These are phyloP conservation scores for Philereme transversata DNA, from an alignment of 2,888 invertebrate species.

Conservation along the genomic window DNA sequence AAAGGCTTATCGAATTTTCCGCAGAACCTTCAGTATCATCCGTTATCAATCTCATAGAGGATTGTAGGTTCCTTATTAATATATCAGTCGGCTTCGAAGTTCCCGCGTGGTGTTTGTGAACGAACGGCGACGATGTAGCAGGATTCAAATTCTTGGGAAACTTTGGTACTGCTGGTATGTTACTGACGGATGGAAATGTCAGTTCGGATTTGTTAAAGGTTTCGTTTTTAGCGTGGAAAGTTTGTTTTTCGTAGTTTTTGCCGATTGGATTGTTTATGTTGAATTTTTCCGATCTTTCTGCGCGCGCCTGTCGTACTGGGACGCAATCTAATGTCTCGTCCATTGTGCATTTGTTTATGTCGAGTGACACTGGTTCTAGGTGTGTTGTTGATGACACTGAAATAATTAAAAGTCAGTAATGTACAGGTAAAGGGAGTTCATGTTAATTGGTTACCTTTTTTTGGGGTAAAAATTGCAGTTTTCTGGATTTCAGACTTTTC, in stretches of 20 bases:
- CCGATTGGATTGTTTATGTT: conserved; percentile 40
- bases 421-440: too few relatives aligned
- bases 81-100: conserved; percentile 55
- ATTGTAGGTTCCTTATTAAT: conserved; percentile 57
- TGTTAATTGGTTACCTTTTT: too few relatives aligned
- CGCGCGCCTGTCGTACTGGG: conserved; percentile 67
- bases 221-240: conserved; percentile 21
- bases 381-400: conserved; percentile 49
- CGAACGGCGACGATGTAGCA: conserved; percentile 29
- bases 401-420: conserved; percentile 19
- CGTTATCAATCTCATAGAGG: conserved; percentile 49
- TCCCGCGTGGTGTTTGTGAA: conserved; percentile 10
- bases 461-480: too few relatives aligned
- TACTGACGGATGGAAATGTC: conserved; percentile 7
- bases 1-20: conserved; percentile 71
- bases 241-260: conserved; percentile 39
- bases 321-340: conserved; percentile 67
- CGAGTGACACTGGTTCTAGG: conserved; percentile 39
- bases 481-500: too few relatives aligned
- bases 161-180: conserved; percentile 18
- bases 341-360: conserved; percentile 49
- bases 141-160: conserved; percentile 38
- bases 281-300: conserved; percentile 38
- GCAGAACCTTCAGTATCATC: conserved; percentile 53
- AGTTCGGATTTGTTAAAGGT: conserved; percentile 20